These are phyloP conservation scores for Ericerus pela DNA, from an alignment of 1,140 invertebrate genomes.

Conservation along the genomic window DNA sequence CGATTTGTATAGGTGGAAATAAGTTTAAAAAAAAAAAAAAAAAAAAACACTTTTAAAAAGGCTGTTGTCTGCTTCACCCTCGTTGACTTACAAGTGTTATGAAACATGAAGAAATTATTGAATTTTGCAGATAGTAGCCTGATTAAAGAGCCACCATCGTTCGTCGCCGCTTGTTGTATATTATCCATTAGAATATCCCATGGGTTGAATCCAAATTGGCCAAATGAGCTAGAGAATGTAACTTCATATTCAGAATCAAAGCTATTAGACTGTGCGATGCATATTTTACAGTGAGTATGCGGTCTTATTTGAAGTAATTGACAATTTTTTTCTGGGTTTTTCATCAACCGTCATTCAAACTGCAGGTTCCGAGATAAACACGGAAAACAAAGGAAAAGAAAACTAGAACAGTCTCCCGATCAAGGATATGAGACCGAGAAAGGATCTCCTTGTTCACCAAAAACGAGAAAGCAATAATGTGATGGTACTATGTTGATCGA, in stretches of 20 bases:
- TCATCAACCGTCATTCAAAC: not conserved
- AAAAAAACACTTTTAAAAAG: not conserved
- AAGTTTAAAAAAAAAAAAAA: no score
- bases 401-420: constrained; percentile 1
- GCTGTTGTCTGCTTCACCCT: not conserved
- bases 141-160: not conserved
- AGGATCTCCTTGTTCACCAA: not conserved
- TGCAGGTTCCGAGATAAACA: not conserved
- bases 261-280: not conserved
- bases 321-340: not conserved
- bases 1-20: no score
- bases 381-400: not conserved
- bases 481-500: no score
- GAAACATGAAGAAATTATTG: not conserved
- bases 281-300: not conserved
- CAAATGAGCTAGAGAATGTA: not conserved
- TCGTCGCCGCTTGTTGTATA: not conserved
- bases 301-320: not conserved
- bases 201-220: not conserved
- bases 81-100: not conserved
- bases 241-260: not conserved
- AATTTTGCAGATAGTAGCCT: not conserved
- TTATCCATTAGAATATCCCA: not conserved
- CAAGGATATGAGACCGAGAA: constrained; percentile 4
- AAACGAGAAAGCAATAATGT: not conserved